Conservation (phyloP, 2,113 vertebrate species). For the Rattus rattus region DNA sequence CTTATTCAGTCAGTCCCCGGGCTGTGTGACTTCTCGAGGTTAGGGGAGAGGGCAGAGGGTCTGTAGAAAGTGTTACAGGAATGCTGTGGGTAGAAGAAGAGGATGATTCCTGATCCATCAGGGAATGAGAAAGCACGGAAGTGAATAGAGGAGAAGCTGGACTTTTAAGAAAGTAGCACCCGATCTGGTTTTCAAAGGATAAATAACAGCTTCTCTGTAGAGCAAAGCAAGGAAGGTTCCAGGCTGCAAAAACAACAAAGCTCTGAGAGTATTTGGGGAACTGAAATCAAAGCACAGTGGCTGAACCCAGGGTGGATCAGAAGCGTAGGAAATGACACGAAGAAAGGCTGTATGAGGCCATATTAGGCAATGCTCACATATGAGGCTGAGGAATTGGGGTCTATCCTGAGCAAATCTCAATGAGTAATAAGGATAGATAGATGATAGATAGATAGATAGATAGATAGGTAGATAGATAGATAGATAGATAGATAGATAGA, state of each 20-base stretch:
- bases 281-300: constrained; percentile 1
- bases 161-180: constrained; percentile 7
- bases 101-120: background rate
- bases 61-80: background rate
- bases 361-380: background rate
- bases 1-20: background rate
- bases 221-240: constrained; percentile 12
- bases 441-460: too few species aligned
- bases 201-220: constrained; percentile 8
- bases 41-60: background rate
- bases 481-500: too few species aligned
- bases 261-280: background rate
- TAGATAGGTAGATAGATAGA: too few species aligned
- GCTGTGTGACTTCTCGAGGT: background rate
- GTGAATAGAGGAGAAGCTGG: background rate
- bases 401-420: background rate
- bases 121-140: background rate
- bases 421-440: background rate
- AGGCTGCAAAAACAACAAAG: background rate
- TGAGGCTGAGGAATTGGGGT: background rate
- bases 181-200: constrained; percentile 47
- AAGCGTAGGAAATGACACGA: background rate
- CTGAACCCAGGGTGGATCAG: background rate
- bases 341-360: background rate
- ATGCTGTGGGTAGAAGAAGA: background rate